These are phyloP conservation scores for Peromyscus aztecus DNA, from an alignment of 2,797 vertebrate genomes.

Conservation along the genomic window DNA sequence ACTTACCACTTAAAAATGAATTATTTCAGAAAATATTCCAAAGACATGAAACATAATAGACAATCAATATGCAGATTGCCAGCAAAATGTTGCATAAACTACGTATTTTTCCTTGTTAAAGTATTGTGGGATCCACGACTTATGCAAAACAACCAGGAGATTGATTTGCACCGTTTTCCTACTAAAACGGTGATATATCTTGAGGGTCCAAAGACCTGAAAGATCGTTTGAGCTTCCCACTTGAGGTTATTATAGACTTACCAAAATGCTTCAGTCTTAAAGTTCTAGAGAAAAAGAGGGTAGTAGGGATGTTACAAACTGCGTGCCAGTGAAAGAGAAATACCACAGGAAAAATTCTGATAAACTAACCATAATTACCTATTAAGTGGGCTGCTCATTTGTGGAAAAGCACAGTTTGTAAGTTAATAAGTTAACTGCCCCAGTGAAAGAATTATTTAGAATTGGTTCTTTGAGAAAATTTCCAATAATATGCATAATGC, in stretches of 20 bases:
- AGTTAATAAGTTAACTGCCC: neutral
- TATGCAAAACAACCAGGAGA: slow-evolving; percentile 74
- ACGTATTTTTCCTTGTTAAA: slow-evolving; percentile 79
- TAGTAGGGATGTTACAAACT: slow-evolving; percentile 33
- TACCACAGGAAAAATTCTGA: neutral
- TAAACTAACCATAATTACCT: slow-evolving; percentile 63
- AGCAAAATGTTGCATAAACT: slow-evolving; percentile 77
- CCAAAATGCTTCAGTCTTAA: slow-evolving; percentile 65
- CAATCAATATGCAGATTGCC: slow-evolving; percentile 75
- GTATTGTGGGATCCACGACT: slow-evolving; percentile 73
- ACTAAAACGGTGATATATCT: slow-evolving; percentile 80
- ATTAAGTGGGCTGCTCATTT: slow-evolving; percentile 38
- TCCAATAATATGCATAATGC: neutral
- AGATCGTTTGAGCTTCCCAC: slow-evolving; percentile 69
- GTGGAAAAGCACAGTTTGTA: slow-evolving; percentile 42
- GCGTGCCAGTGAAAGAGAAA: neutral
- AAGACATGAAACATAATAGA: slow-evolving; percentile 74
- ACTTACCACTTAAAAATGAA: slow-evolving; percentile 70
- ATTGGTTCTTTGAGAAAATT: neutral
- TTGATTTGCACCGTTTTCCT: too few species aligned
- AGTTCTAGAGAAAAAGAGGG: slow-evolving; percentile 57
- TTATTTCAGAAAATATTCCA: slow-evolving; percentile 77
- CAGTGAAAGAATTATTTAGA: neutral
- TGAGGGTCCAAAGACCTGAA: slow-evolving; percentile 66
- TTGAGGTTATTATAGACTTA: slow-evolving; percentile 76